These are phyloP conservation scores for Xenentodon cancila DNA, from an alignment of 2,797 vertebrate genomes.

Conservation along the genomic window DNA sequence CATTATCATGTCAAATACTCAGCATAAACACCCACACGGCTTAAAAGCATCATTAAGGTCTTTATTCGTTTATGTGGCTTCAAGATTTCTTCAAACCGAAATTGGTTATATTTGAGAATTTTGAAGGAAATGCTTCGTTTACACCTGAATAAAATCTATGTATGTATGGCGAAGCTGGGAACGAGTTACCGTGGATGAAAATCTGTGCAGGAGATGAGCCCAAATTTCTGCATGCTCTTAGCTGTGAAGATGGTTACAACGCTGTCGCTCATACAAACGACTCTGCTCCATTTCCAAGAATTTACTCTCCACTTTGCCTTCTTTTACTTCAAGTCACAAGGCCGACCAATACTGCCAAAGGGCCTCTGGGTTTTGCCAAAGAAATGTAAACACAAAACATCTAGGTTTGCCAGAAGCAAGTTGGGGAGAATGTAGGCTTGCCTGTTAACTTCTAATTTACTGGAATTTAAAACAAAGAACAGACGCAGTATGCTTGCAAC, in stretches of 20 bases:
- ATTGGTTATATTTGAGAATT: conserved; percentile 21
- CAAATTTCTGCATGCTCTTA: conserved; percentile 63
- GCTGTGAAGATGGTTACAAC: conserved; percentile 57
- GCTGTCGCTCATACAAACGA: conserved; percentile 48
- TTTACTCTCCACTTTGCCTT: conserved; percentile 35
- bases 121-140: conserved; percentile 17
- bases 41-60: conserved; percentile 15
- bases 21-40: conserved; percentile 9
- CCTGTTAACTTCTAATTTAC: background rate
- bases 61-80: conserved; percentile 19
- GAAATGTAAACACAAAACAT: conserved; percentile 18
- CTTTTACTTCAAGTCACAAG: conserved; percentile 47
- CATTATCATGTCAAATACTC: conserved; percentile 26
- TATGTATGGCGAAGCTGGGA: conserved; percentile 10
- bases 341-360: conserved; percentile 12
- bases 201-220: conserved; percentile 41
- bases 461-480: conserved; percentile 13
- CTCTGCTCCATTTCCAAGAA: conserved; percentile 40
- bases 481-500: conserved; percentile 9
- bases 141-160: conserved; percentile 19
- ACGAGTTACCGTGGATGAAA: conserved; percentile 23
- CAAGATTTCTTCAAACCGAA: conserved; percentile 2
- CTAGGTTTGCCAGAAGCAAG: conserved; percentile 10
- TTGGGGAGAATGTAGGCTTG: conserved; percentile 9
- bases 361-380: conserved; percentile 8